Evolutionary conservation across 2,797 vertebrate species (phyloP).

Genomic region (Macrochelys suwanniensis): DNA sequence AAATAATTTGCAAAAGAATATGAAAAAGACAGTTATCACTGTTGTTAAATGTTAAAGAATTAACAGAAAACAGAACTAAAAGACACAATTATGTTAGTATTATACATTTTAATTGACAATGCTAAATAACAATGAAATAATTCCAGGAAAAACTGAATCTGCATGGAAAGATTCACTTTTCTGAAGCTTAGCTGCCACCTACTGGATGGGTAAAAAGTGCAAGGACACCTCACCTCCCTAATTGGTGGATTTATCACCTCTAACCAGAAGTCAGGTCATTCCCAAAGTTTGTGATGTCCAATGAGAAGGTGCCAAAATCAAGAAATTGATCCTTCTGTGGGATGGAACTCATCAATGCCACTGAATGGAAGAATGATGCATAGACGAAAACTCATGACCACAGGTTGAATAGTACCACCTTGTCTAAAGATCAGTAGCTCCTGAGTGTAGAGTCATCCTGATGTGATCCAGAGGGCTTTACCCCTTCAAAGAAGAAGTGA

Average conservation of each 20-base stretch:
- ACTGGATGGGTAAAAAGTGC: conserved; percentile 70
- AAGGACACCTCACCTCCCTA: neutral
- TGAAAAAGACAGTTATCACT: neutral
- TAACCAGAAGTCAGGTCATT: neutral
- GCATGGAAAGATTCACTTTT: neutral
- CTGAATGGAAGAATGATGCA: neutral
- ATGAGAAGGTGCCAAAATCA: neutral
- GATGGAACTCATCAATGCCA: neutral
- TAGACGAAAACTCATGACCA: neutral
- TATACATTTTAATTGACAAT: neutral
- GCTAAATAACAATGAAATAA: neutral
- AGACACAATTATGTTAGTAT: neutral
- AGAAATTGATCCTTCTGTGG: neutral
- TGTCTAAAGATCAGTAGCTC: no score
- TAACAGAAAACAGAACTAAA: neutral
- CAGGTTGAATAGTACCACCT: no score
- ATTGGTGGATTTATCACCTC: neutral
- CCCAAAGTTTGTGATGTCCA: neutral
- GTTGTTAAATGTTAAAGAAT: neutral
- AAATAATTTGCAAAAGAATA: neutral
- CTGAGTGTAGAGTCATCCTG: no score
- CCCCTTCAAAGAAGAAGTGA: neutral
- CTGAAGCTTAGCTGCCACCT: conserved; percentile 58
- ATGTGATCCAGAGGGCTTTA: neutral
- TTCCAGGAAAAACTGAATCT: fast-evolving